Percentiles rank a stretch among this genome's conserved stretches.
Evolutionary conservation across 2,113 vertebrate species (phyloP).

Genomic region (Egretta garzetta): DNA sequence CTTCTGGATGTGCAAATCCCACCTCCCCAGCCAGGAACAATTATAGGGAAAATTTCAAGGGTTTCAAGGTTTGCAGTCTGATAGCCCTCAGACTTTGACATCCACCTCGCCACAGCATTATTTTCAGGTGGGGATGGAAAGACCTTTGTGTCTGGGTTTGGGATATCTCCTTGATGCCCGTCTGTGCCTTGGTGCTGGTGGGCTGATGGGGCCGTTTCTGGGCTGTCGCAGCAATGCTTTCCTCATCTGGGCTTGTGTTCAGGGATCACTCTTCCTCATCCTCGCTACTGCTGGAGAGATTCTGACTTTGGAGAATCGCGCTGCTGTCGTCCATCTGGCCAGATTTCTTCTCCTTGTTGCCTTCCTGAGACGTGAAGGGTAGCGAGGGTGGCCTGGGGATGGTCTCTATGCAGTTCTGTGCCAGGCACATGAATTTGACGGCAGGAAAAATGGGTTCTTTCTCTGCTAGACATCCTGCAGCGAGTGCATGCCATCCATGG

Average conservation of each 20-base stretch:
- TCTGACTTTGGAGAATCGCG: neutral
- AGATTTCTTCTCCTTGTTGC: neutral
- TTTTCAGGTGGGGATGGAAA: neutral
- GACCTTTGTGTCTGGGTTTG: too few species aligned
- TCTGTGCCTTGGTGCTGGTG: neutral
- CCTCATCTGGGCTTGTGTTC: neutral
- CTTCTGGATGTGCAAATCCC: neutral
- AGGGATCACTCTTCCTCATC: neutral
- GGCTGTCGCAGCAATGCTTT: neutral
- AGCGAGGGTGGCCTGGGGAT: neutral
- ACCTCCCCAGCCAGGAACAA: neutral
- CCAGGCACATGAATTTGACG: fast-evolving
- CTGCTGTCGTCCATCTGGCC: fast-evolving
- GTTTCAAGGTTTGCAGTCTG: neutral
- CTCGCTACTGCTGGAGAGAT: neutral
- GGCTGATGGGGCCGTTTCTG: neutral
- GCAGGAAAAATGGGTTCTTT: neutral
- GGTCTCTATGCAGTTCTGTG: fast-evolving
- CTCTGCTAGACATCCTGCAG: neutral
- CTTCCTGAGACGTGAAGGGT: fast-evolving
- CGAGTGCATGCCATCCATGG: fast-evolving
- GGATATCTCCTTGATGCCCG: fast-evolving
- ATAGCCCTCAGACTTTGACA: neutral
- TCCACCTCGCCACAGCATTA: fast-evolving
- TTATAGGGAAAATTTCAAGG: neutral